A percentile compares a stretch with the other conserved stretches of the same genome.
These are phyloP conservation scores for Lathamus discolor DNA, from an alignment of 2,113 vertebrate species.

Conservation along the genomic window DNA sequence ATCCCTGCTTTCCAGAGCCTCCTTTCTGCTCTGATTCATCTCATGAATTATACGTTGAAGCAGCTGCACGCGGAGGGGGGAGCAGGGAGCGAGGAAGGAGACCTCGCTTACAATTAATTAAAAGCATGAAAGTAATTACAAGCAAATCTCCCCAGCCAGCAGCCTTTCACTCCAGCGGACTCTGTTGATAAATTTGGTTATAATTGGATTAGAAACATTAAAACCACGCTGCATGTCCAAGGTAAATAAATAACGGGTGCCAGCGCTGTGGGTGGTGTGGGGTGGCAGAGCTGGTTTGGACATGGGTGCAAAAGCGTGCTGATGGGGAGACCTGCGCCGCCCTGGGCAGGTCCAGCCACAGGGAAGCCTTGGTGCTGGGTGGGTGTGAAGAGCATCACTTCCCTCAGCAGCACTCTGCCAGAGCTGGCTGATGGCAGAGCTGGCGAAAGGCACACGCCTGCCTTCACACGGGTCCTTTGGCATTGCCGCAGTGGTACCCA, in stretches of 20 bases:
- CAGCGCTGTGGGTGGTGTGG: fast-evolving
- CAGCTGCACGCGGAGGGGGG: constrained; percentile 38
- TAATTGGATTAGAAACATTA: constrained; percentile 71
- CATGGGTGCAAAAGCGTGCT: not conserved
- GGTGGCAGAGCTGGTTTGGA: not conserved
- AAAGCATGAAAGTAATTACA: constrained; percentile 72
- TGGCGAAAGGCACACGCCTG: fast-evolving
- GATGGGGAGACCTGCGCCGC: not conserved
- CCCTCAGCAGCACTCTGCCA: not conserved
- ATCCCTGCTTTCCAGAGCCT: constrained; percentile 2
- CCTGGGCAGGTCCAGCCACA: fast-evolving
- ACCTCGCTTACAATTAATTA: constrained; percentile 71
- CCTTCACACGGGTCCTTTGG: fast-evolving
- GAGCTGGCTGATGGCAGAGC: not conserved
- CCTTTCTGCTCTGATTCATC: constrained; percentile 62
- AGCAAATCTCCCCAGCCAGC: constrained; percentile 68
- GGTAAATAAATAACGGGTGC: constrained; percentile 25
- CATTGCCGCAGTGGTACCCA: fast-evolving
- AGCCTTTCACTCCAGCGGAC: constrained; percentile 64
- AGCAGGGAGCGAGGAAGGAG: constrained; percentile 23
- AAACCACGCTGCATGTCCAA: constrained; percentile 39
- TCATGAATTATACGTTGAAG: constrained; percentile 40
- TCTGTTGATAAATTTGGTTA: constrained; percentile 71
- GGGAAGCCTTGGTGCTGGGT: fast-evolving
- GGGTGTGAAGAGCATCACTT: not conserved